These are phyloP conservation scores for Peromyscus eremicus DNA, from an alignment of 2,797 vertebrate species.

Conservation along the genomic window DNA sequence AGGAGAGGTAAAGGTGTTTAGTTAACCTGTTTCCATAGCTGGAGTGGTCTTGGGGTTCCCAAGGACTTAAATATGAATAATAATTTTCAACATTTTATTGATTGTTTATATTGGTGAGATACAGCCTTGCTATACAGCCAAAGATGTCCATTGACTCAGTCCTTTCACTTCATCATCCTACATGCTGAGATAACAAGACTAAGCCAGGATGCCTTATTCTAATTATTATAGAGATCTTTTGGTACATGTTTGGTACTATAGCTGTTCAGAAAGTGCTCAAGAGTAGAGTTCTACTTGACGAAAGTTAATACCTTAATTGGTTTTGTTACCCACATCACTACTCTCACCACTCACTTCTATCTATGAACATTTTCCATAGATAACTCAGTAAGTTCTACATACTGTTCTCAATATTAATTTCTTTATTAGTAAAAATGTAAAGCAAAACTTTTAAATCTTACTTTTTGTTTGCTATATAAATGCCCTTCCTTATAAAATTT, in stretches of 20 bases:
- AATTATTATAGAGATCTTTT: not conserved
- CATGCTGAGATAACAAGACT: not conserved
- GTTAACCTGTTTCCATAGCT: too few species aligned
- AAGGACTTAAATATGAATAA: too few species aligned
- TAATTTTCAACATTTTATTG: not conserved
- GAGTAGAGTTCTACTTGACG: not conserved
- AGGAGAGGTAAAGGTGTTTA: too few species aligned
- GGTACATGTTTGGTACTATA: not conserved
- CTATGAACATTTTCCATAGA: not conserved
- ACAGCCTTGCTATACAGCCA: not conserved
- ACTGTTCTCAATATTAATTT: not conserved
- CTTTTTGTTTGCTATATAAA: not conserved
- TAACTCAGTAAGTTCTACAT: not conserved
- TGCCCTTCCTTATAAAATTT: not conserved
- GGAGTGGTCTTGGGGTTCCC: too few species aligned
- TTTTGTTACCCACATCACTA: not conserved
- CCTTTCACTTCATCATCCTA: too few species aligned
- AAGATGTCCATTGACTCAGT: too few species aligned
- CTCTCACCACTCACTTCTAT: not conserved
- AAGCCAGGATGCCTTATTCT: too few species aligned
- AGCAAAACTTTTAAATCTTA: not conserved
- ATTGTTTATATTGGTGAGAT: not conserved
- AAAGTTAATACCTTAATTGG: not conserved
- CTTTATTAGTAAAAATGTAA: not conserved
- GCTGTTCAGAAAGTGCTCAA: not conserved